Evolutionary conservation across 2,888 invertebrate genomes (phyloP).

Genomic region (Fragum fragum): DNA sequence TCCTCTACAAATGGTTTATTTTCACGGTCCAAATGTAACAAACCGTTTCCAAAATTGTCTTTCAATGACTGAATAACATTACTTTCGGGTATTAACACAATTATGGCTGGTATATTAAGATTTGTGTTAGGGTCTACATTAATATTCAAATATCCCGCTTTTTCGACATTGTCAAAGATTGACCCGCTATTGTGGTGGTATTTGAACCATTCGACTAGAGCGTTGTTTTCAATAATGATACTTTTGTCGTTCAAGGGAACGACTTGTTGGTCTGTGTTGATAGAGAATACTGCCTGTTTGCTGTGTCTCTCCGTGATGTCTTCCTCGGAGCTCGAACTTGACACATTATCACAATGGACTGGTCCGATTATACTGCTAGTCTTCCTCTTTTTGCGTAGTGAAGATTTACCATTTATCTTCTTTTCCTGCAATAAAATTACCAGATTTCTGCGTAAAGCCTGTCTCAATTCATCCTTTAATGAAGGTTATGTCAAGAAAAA

Average conservation of each 20-base stretch:
- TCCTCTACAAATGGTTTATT: slow-evolving; percentile 3
- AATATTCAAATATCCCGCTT: not conserved
- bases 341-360: slow-evolving; percentile 17
- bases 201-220: slow-evolving; percentile 16
- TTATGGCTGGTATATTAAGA: not conserved
- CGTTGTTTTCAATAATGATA: slow-evolving; percentile 31
- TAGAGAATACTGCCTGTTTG: not conserved
- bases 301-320: not conserved
- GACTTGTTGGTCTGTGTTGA: not conserved
- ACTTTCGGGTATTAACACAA: slow-evolving; percentile 6
- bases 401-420: slow-evolving; percentile 9
- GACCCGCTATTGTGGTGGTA: not conserved
- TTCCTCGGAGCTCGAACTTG: slow-evolving; percentile 15
- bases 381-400: slow-evolving; percentile 7
- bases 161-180: not conserved
- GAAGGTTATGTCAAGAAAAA: too few species aligned
- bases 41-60: not conserved
- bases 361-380: slow-evolving; percentile 34
- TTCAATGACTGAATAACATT: not conserved
- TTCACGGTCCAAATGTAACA: not conserved
- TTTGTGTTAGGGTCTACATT: not conserved
- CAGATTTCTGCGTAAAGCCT: too few species aligned
- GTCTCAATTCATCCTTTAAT: too few species aligned
- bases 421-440: slow-evolving; percentile 6
- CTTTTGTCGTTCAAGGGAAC: not conserved